phyloP scores from a whole-genome alignment of 2,888 invertebrate genomes.

The Bhutanitis thaidina region DNA sequence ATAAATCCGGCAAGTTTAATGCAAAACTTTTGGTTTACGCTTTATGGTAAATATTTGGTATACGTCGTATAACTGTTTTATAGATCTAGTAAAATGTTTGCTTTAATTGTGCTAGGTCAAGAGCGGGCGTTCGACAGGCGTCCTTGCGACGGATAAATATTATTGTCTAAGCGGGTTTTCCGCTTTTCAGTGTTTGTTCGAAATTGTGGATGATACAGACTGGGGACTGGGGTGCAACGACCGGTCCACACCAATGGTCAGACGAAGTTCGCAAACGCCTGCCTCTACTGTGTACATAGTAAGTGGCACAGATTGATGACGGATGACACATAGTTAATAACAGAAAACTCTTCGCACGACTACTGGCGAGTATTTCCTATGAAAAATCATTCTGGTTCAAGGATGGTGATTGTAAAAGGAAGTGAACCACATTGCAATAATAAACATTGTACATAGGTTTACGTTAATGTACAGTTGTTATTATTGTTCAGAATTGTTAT shows the following conservation, averaged over 20 bases:
- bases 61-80: conserved; percentile 77
- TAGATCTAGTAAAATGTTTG: conserved; percentile 78
- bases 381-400: too few species aligned
- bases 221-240: conserved; percentile 43
- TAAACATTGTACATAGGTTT: too few species aligned
- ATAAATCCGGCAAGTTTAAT: conserved; percentile 75
- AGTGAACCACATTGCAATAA: too few species aligned
- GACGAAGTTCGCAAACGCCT: too few species aligned
- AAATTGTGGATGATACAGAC: conserved; percentile 56
- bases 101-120: conserved; percentile 79
- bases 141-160: conserved; percentile 78
- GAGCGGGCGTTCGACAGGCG: conserved; percentile 76
- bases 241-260: conserved; percentile 2
- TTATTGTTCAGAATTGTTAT: too few species aligned
- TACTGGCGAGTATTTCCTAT: too few species aligned
- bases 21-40: conserved; percentile 80
- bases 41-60: conserved; percentile 80
- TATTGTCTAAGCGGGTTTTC: conserved; percentile 78
- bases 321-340: too few species aligned
- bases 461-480: too few species aligned
- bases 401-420: too few species aligned
- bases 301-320: too few species aligned
- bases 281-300: too few species aligned
- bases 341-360: too few species aligned
- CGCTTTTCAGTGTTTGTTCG: conserved; percentile 68